Percentiles rank a stretch among this genome's conserved stretches.
phyloP scores from a whole-genome alignment of 2,113 vertebrate species.

The Pundamilia nyererei region DNA sequence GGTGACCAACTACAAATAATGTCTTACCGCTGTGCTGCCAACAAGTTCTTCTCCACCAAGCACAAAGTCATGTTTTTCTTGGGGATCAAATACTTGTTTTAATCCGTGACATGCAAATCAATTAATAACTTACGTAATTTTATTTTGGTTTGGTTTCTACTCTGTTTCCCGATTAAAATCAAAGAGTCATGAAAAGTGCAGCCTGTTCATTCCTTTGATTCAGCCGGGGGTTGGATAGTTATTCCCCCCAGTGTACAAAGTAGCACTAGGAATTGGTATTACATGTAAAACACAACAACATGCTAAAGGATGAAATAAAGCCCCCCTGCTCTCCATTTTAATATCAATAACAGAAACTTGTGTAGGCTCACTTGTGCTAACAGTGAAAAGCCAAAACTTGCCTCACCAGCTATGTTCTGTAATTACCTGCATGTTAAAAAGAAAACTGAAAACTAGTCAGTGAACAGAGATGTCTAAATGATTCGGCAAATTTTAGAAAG shows the following conservation, averaged over 20 bases:
- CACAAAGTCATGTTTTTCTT: fast-evolving
- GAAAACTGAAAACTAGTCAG: not conserved
- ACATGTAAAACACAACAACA: not conserved
- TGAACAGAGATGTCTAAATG: not conserved
- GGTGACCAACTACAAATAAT: not conserved
- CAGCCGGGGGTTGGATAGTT: not conserved
- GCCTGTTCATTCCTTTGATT: not conserved
- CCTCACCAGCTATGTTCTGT: not conserved
- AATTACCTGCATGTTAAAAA: not conserved
- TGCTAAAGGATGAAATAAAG: not conserved
- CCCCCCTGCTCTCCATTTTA: not conserved
- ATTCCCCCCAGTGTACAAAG: not conserved
- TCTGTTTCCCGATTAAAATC: not conserved
- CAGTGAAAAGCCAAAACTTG: not conserved
- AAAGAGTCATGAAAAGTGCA: not conserved
- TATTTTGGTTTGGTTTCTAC: not conserved
- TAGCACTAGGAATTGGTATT: not conserved
- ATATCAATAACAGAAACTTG: not conserved
- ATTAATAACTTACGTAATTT: not conserved
- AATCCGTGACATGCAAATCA: not conserved
- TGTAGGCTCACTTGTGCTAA: not conserved
- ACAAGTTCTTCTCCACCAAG: not conserved
- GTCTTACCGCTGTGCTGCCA: not conserved
- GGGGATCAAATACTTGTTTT: not conserved
- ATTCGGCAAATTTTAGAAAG: not conserved